Base-by-base conservation (phyloP, 2,797 vertebrate genomes). In the Okamejei kenojei region DNA sequence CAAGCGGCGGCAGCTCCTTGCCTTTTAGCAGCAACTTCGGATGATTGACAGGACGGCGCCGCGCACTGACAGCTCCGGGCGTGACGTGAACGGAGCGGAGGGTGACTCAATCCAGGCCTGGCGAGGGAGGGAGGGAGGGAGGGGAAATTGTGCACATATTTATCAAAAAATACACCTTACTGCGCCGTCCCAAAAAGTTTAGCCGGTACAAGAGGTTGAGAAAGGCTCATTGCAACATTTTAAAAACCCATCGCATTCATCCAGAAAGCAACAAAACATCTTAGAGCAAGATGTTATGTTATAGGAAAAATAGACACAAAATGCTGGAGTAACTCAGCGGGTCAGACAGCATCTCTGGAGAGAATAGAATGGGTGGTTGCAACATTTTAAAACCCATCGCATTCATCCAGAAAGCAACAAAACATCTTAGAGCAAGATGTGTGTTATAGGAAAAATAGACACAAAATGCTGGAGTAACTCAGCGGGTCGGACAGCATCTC, bases 21-120 rank as follows among this genome's bases (percentile, higher is more conserved):
- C n/a, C 32, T 45, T 2, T 7, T 26, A n/a, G 88, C 65, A 17
- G 21, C 45, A 91, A 91, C 65, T 73, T 74, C 17, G 17, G 35
- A 1, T 91, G 90, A 91, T 91, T 91, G 90, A 74, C 90, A 91
- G 90, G 32, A 29, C 63, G 61, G n/a, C 29, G 65, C 77, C 10
- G 63, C 54, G 81, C 81, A 1, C 26, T 68, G 86, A 90, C 63
- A 68, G 86, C 86, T 78, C 26, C 54, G 45, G 54, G 21, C 68
- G 68, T 74, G 90, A 91, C 90, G 65, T 71, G 68, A 91, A 45
- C 19, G 35, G 32, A 63, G 26, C 13, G 38, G 32, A 21, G 13
- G 21, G 68, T 9, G 38, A 3, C 15, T 82, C 35, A 73, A 91
- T 74, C 68, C 68, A 38, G 68, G 21, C 90, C 26, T 21, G 45